These are phyloP conservation scores for Mesochorus sp. DNA, from an alignment of 2,888 invertebrate species.

Conservation along the genomic window DNA sequence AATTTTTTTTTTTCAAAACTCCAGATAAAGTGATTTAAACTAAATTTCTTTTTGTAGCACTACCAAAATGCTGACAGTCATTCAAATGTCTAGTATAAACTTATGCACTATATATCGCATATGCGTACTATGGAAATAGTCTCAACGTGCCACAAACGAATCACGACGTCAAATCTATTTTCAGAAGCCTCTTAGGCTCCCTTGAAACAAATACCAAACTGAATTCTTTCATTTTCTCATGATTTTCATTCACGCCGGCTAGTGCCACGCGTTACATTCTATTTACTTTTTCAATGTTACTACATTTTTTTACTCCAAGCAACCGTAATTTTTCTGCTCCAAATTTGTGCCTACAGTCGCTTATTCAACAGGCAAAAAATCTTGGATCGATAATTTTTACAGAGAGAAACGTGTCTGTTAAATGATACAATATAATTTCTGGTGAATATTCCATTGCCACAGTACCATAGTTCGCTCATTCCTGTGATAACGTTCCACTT, in stretches of 20 bases:
- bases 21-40: no score
- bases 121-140: constrained; percentile 36
- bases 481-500: neutral
- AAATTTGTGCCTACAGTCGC: no score
- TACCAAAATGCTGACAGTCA: neutral
- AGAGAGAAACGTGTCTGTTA: no score
- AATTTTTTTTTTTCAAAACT: no score
- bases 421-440: no score
- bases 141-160: constrained; percentile 17
- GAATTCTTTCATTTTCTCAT: constrained; percentile 21
- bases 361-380: no score
- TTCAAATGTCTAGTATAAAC: neutral
- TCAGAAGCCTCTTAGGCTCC: constrained; percentile 30
- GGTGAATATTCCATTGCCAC: no score
- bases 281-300: neutral
- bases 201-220: neutral
- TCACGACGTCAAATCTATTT: constrained; percentile 57
- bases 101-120: neutral
- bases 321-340: no score
- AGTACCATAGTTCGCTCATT: no score
- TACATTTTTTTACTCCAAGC: neutral
- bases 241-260: constrained; percentile 12
- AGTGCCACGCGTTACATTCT: neutral
- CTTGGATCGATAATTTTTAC: neutral
- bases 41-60: neutral